Evolutionary conservation across 2,113 vertebrate species (phyloP), one percentile per base, ranked within the genome.

Genomic region (Coturnix japonica): DNA sequence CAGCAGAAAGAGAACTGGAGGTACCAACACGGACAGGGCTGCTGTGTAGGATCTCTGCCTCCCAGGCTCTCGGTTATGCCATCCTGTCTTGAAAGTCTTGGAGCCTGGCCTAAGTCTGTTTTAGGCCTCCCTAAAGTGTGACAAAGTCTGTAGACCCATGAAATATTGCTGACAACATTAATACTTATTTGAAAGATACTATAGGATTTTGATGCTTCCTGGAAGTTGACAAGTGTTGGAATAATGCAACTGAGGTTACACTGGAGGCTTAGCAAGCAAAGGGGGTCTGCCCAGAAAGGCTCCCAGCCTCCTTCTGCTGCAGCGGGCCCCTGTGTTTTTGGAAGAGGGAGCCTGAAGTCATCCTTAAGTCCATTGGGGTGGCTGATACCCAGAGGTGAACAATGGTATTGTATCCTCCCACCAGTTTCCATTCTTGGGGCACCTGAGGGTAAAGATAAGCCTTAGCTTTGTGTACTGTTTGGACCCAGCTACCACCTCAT

Each of bases 181-280:
- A 20, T 83, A 47, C 44, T 87, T 88, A 11, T 9, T 75, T 67
- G 83, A 57, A 81, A 84, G 35, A 7, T 71, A 11, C 2, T 39
- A 47, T 23, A 84, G n/a, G 60, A 30, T 85, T 82, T 81, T 0
- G 0, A 4, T 91, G 47, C 30, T 69, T 4, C 0, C 71, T 80
- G 76, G 51, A 43, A 90, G 15, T 4, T 82, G 71, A 30, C 46
- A 35, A 4, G 33, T 0, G 0, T 64, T 78, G 69, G 86, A 31
- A 20, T 93, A 37, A 4, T 43, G 26, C 0, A 11, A 41, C n/a
- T 81, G 85, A 1, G 4, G 23, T 85, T 77, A 86, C 56, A 7
- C 19, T 41, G 26, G 46, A 67, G 69, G 39, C 60, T 60, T 93
- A 60, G 33, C 79, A 3, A 5, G 56, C 31, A 56, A 33, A 83